Evolutionary conservation across 2,113 vertebrate genomes (phyloP).

Genomic region (Centropristis striata): DNA sequence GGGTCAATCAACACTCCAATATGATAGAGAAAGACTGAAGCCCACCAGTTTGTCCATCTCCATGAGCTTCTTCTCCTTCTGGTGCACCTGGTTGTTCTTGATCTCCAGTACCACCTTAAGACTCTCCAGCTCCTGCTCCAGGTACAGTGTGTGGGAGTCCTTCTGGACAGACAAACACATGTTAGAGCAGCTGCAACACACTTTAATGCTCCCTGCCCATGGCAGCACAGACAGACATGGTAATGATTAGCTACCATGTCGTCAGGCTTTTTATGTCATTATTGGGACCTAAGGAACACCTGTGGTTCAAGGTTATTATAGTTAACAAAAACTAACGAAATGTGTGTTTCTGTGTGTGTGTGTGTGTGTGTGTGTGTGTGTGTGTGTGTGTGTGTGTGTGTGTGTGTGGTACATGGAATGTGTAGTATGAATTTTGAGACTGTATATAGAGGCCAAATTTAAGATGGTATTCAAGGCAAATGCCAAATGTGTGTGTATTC

Average conservation of each 20-base stretch:
- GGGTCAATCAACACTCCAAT: background rate
- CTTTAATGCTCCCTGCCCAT: background rate
- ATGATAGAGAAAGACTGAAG: background rate
- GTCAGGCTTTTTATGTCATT: background rate
- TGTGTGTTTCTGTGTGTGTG: too few species aligned
- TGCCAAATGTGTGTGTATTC: too few species aligned
- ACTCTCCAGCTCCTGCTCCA: constrained; percentile 96
- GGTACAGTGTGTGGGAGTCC: constrained; percentile 91
- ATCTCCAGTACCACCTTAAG: constrained; percentile 96
- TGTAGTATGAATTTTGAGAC: too few species aligned
- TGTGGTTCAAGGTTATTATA: too few species aligned
- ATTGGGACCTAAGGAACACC: background rate
- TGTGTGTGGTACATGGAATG: too few species aligned
- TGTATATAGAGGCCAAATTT: too few species aligned
- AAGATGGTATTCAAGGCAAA: too few species aligned
- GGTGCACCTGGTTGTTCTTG: constrained; percentile 94
- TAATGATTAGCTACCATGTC: background rate
- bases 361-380: too few species aligned
- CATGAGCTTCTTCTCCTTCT: constrained; percentile 94
- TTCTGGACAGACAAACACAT: constrained; percentile 82
- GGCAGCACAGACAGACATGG: background rate
- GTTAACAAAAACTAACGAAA: too few species aligned
- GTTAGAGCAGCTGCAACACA: background rate
- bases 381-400: too few species aligned
- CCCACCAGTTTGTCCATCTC: constrained; percentile 95